Evolutionary conservation across 2,113 vertebrate genomes (phyloP).

Genomic region (Felis catus): DNA sequence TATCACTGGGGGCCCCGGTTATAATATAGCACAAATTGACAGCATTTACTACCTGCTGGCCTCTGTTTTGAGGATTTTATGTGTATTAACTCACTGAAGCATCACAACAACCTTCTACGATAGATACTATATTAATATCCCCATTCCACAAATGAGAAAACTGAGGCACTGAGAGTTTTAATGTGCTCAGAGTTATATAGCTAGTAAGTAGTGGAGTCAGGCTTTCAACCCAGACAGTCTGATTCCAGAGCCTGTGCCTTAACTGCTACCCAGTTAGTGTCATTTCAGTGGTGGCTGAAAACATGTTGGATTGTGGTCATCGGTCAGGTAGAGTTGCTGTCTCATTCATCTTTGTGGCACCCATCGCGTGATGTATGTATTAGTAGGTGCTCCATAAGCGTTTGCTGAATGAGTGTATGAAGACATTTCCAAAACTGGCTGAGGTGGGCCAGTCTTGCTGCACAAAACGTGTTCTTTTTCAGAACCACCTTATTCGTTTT

Average conservation of each 20-base stretch:
- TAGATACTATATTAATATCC: background rate
- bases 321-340: background rate
- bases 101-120: background rate
- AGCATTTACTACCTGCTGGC: background rate
- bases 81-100: background rate
- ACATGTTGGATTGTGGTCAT: background rate
- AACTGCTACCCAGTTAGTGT: background rate
- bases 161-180: background rate
- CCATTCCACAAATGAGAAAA: constrained; percentile 36
- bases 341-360: background rate
- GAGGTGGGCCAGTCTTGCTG: background rate
- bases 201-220: background rate
- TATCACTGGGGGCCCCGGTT: background rate
- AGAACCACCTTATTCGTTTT: background rate
- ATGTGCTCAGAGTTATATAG: background rate
- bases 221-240: background rate
- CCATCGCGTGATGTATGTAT: background rate
- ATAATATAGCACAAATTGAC: background rate
- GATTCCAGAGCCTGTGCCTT: background rate
- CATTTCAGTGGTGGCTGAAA: background rate
- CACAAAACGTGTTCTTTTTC: background rate
- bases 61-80: background rate
- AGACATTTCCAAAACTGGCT: background rate
- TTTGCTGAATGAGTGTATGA: background rate
- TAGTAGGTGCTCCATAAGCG: background rate